A percentile compares a stretch with the other conserved stretches of the same genome.
Evolutionary conservation across 2,888 invertebrate species (phyloP).

Genomic region (Perithous albicinctus): DNA sequence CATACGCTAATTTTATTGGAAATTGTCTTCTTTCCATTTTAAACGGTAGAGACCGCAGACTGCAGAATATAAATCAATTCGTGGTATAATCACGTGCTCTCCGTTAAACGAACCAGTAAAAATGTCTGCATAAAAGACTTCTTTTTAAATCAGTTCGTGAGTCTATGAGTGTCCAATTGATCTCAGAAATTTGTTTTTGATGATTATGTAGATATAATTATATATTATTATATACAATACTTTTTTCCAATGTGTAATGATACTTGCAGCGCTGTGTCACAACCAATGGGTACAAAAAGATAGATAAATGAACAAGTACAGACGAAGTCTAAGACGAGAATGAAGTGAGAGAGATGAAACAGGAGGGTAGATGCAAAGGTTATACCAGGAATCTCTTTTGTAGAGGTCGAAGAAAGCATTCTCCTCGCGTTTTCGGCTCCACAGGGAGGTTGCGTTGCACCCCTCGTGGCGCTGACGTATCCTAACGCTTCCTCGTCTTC

Average conservation of each 20-base stretch:
- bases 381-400: slow-evolving; percentile 62
- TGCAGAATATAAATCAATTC: too few relatives aligned
- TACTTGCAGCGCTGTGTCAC: slow-evolving; percentile 9
- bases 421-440: slow-evolving; percentile 54
- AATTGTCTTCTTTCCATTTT: too few relatives aligned
- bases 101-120: too few relatives aligned
- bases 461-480: slow-evolving; percentile 14
- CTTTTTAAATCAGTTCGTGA: too few relatives aligned
- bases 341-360: neutral
- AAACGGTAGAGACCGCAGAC: too few relatives aligned
- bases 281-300: neutral
- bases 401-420: slow-evolving; percentile 53
- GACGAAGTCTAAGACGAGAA: neutral
- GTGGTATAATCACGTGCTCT: too few relatives aligned
- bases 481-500: slow-evolving; percentile 1
- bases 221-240: too few relatives aligned
- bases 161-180: too few relatives aligned
- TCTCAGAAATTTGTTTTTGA: too few relatives aligned
- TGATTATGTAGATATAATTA: too few relatives aligned
- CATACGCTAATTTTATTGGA: too few relatives aligned
- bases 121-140: too few relatives aligned
- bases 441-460: slow-evolving; percentile 17
- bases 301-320: neutral
- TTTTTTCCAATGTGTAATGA: neutral
- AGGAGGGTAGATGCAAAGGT: neutral